These are phyloP conservation scores for Thalassarche chlororhynchos DNA, from an alignment of 2,113 vertebrate species.

Conservation along the genomic window DNA sequence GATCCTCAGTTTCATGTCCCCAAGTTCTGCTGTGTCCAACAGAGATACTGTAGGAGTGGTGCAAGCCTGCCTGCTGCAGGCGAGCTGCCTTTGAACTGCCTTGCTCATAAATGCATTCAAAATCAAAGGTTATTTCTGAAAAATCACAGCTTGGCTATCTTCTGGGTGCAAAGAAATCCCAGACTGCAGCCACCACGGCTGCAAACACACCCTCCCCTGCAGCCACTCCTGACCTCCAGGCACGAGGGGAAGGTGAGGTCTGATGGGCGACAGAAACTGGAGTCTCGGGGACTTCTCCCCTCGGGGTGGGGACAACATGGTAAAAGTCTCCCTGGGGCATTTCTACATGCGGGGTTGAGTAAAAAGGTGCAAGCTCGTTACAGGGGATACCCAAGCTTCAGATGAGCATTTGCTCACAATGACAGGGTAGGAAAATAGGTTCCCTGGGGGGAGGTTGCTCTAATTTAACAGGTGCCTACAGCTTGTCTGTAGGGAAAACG, in stretches of 20 bases:
- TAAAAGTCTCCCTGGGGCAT: not conserved
- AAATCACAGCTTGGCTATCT: not conserved
- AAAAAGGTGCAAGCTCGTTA: not conserved
- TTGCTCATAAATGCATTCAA: not conserved
- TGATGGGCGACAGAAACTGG: not conserved
- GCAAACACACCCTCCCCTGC: not conserved
- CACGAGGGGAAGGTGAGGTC: fast-evolving
- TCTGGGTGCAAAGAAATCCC: not conserved
- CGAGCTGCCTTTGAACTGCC: not conserved
- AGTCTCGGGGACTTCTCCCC: not conserved
- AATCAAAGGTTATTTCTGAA: not conserved
- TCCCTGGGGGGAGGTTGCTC: not conserved
- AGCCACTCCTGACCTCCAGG: not conserved
- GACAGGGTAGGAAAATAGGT: not conserved
- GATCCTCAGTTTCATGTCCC: not conserved
- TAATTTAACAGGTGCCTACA: not conserved
- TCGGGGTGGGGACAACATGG: too few species aligned
- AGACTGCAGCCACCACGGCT: not conserved
- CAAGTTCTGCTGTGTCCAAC: not conserved
- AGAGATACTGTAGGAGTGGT: not conserved
- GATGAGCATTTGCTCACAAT: not conserved
- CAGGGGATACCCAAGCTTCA: not conserved
- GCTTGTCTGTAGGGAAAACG: not conserved
- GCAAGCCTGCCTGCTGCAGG: not conserved
- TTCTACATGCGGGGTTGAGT: not conserved